These are phyloP conservation scores for Drosophila fulvimacula DNA, from an alignment of 2,888 invertebrate genomes.

Conservation along the genomic window DNA sequence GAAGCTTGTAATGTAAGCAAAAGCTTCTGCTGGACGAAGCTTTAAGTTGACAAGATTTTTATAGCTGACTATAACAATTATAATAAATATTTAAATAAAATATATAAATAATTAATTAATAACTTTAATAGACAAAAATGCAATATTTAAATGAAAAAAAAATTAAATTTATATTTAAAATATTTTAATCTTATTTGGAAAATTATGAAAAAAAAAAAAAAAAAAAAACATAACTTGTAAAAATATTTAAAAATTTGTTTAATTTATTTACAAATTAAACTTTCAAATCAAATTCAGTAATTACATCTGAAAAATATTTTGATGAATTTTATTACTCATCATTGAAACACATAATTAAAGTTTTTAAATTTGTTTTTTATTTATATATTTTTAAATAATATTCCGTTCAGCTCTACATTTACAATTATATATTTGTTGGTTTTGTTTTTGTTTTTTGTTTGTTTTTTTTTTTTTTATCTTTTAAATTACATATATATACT, in stretches of 20 bases:
- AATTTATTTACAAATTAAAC: no score
- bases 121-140: no score
- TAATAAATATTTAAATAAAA: no score
- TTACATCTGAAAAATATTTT: neutral
- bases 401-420: conserved; percentile 80
- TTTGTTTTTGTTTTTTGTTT: conserved; percentile 41
- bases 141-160: no score
- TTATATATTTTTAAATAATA: conserved; percentile 78
- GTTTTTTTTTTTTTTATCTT: conserved; percentile 31
- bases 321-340: neutral
- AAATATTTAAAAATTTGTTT: no score
- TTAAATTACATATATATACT: conserved; percentile 69
- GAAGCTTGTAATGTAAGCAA: conserved; percentile 16
- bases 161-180: no score
- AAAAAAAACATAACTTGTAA: no score
- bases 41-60: conserved; percentile 1
- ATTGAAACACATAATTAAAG: conserved; percentile 5
- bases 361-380: conserved; percentile 61
- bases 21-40: conserved; percentile 9
- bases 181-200: no score
- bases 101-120: no score
- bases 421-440: conserved; percentile 77
- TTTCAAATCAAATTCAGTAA: no score
- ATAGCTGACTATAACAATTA: no score
- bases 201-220: no score